A percentile compares a stretch with the other conserved stretches of the same genome.
phyloP scores from a whole-genome alignment of 2,113 vertebrate species.

The Micronycteris hirsuta region DNA sequence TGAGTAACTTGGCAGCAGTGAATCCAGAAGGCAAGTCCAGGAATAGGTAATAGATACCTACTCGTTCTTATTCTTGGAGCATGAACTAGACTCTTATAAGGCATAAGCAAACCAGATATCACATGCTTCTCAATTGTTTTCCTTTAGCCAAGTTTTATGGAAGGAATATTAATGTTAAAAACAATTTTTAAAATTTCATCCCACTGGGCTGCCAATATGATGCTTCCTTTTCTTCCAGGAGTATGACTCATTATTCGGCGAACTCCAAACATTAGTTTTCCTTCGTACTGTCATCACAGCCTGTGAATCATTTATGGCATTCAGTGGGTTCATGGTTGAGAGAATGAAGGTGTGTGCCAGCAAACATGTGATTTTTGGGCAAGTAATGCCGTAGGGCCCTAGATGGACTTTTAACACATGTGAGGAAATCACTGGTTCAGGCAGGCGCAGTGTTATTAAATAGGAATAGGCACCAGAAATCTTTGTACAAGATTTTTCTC shows the following conservation, averaged over 20 bases:
- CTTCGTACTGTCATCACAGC: conserved; percentile 55
- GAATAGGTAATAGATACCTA: conserved; percentile 57
- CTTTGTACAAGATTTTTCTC: conserved; percentile 53
- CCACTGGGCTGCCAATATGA: conserved; percentile 33
- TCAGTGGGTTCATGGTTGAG: conserved; percentile 8
- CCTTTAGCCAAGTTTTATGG: conserved; percentile 32
- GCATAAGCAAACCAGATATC: conserved; percentile 33
- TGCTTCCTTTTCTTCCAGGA: conserved; percentile 63
- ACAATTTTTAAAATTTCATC: conserved; percentile 42
- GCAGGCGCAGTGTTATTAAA: conserved; percentile 17
- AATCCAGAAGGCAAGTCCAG: conserved; percentile 44
- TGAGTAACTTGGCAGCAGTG: conserved; percentile 18
- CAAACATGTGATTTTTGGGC: conserved; percentile 54
- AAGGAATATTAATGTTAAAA: conserved; percentile 66
- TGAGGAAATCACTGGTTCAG: conserved; percentile 16
- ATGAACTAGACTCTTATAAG: conserved; percentile 52
- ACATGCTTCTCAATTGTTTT: background rate
- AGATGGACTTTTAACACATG: background rate
- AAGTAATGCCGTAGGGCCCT: conserved; percentile 30
- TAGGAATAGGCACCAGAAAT: conserved; percentile 36
- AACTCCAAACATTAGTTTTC: conserved; percentile 69
- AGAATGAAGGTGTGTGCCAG: conserved; percentile 33
- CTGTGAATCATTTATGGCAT: conserved; percentile 48
- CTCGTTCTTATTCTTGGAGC: conserved; percentile 51
- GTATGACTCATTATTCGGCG: conserved; percentile 65